Evolutionary conservation across 1,140 invertebrate genomes (phyloP), one percentile per base, ranked within the genome.

Genomic region (Musca vetustissima): DNA sequence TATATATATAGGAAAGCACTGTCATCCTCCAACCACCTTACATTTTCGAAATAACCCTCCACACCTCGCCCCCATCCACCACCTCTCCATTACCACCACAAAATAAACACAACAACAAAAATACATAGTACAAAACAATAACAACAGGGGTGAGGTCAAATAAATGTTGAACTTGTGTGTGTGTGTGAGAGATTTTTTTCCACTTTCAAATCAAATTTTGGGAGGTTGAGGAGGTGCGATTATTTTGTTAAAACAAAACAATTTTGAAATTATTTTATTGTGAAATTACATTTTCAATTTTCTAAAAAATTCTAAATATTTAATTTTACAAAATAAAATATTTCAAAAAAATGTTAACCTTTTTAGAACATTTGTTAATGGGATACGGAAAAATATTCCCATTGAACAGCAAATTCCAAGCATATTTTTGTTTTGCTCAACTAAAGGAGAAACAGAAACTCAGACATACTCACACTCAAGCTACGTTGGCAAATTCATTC

Each of bases 1-100:
- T 36, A 59, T 8, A 19, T 13, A 69, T n/a, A 73, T 78, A 78
- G 73, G 74, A 77, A 77, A 75, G 77, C 79, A 79, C 76, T 77
- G 75, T 79, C 79, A 79, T 77, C 77, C 72, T 73, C 67, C 68
- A 70, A 64, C 67, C 72, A 73, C 70, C 73, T 43, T 43, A 4
- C 6, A 2, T 13, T 43, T 13, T 43, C 13, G 4, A 1, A 43
- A 43, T 43, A 4, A 43, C 36, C 36, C 36, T 43, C 36, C 36
- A n/a, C n/a, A n/a, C n/a, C n/a, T n/a, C n/a, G n/a, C 13, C 61
- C 48, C 13, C 43, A 49, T n/a, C 21, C 13, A 25, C 47, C 14
- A 49, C 64, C 21, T 64, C 64, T 24, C 19, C 24, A 28, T 59
- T 28, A 59, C 21, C 1, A 15, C 9, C 15, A 24, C 25, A 59